Percentiles rank a stretch among this genome's conserved stretches.
Evolutionary conservation across 2,113 vertebrate genomes (phyloP).

Genomic region (Grantiella picta): DNA sequence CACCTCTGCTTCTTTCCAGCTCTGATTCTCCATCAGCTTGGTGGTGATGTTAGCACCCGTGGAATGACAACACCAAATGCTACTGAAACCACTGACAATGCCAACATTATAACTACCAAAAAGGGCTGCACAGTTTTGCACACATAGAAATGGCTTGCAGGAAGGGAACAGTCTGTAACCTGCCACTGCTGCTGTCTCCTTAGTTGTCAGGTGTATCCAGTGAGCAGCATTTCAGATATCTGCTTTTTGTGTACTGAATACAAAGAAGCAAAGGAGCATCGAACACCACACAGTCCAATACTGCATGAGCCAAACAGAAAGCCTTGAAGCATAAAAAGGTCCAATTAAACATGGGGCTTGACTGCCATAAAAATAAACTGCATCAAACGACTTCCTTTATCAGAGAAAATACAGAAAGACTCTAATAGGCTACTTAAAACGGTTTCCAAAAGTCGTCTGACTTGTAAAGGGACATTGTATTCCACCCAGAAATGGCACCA

Average conservation of each 20-base stretch:
- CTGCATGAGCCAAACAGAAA: not conserved
- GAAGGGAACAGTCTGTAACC: not conserved
- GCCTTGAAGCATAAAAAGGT: not conserved
- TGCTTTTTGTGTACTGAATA: not conserved
- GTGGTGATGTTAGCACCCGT: not conserved
- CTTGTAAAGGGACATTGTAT: not conserved
- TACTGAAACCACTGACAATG: fast-evolving
- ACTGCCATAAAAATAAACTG: not conserved
- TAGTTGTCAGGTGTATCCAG: not conserved
- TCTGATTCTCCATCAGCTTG: not conserved
- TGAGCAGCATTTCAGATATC: not conserved
- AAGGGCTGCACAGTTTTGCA: not conserved
- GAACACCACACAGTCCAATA: not conserved
- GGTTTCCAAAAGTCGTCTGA: not conserved
- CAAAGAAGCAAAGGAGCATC: not conserved
- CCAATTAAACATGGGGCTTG: not conserved
- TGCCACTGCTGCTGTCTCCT: not conserved
- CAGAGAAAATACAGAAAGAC: not conserved
- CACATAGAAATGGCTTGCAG: not conserved
- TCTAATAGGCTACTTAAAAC: not conserved
- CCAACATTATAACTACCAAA: not conserved
- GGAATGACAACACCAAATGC: not conserved
- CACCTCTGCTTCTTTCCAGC: not conserved
- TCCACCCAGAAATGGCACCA: not conserved
- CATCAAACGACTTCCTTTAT: conserved; percentile 10